Conservation (phyloP, 1,140 invertebrate genomes). For the Brachionus asplanchnoidis region DNA sequence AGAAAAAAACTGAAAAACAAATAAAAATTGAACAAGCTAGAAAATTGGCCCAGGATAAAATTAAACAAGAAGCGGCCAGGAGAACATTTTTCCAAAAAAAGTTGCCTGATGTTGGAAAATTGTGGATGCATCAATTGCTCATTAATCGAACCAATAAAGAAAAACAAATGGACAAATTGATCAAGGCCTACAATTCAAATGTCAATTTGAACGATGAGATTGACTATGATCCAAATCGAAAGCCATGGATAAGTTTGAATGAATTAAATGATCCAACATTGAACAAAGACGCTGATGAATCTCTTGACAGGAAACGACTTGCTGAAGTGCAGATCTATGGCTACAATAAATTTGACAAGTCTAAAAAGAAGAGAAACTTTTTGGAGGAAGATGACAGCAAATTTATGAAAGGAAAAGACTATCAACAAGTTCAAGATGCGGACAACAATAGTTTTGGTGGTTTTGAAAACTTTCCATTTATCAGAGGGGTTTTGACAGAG, state of each 20-base stretch:
- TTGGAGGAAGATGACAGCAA: conserved; percentile 17
- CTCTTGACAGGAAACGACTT: not conserved
- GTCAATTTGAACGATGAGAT: not conserved
- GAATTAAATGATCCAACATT: conserved; percentile 30
- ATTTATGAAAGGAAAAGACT: not conserved
- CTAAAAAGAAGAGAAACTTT: conserved; percentile 8
- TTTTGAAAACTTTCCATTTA: conserved; percentile 11
- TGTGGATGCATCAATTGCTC: conserved; percentile 25
- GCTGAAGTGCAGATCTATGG: conserved; percentile 37
- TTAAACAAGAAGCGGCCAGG: conserved; percentile 26
- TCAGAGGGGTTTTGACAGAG: conserved; percentile 12
- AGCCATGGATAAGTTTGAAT: conserved; percentile 4
- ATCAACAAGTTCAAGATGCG: not conserved
- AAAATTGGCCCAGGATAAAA: conserved; percentile 4
- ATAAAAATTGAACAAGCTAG: conserved; percentile 1
- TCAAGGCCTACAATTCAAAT: not conserved
- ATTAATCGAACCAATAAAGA: conserved; percentile 18
- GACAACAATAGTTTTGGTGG: conserved; percentile 31
- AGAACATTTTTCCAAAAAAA: conserved; percentile 21
- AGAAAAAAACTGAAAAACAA: not conserved
- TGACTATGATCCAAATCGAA: conserved; percentile 9
- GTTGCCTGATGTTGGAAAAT: conserved; percentile 21
- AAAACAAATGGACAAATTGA: not conserved
- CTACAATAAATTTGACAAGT: conserved; percentile 11
- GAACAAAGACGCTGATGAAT: not conserved